A percentile compares a stretch with the other conserved stretches of the same genome.
phyloP scores from a whole-genome alignment of 2,113 vertebrate genomes.

The Tretioscincus oriximinensis region DNA sequence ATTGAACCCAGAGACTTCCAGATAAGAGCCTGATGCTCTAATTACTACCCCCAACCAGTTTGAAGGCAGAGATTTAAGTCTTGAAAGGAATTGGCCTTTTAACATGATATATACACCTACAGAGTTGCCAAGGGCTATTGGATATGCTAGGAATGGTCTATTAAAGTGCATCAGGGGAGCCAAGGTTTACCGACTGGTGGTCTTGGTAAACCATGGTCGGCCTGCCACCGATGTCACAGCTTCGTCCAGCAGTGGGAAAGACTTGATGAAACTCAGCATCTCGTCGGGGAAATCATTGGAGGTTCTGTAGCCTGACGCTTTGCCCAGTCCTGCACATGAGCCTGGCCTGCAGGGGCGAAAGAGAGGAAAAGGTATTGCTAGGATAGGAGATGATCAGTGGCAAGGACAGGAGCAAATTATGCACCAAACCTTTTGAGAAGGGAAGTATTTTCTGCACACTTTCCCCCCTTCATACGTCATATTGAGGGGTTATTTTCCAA shows the following conservation, averaged over 20 bases:
- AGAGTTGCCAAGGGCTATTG: too few relatives aligned
- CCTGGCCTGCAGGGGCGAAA: constrained; percentile 78
- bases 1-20: too few relatives aligned
- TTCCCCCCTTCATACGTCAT: background rate
- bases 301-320: constrained; percentile 72
- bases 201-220: constrained; percentile 86
- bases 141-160: too few relatives aligned
- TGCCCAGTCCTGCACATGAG: constrained; percentile 84
- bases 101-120: background rate
- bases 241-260: constrained; percentile 90
- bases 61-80: background rate
- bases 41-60: too few relatives aligned
- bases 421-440: background rate
- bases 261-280: constrained; percentile 91
- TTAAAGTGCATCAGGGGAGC: too few relatives aligned
- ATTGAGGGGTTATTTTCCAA: too few relatives aligned
- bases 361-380: background rate
- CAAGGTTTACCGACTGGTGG: constrained; percentile 73
- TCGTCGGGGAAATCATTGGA: constrained; percentile 90
- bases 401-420: too few relatives aligned
- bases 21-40: too few relatives aligned
- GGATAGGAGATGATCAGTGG: too few relatives aligned
- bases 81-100: background rate
- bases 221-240: constrained; percentile 80
- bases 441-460: background rate